These are phyloP conservation scores for Papilio aristodemus DNA, from an alignment of 1,140 invertebrate genomes.

Conservation along the genomic window DNA sequence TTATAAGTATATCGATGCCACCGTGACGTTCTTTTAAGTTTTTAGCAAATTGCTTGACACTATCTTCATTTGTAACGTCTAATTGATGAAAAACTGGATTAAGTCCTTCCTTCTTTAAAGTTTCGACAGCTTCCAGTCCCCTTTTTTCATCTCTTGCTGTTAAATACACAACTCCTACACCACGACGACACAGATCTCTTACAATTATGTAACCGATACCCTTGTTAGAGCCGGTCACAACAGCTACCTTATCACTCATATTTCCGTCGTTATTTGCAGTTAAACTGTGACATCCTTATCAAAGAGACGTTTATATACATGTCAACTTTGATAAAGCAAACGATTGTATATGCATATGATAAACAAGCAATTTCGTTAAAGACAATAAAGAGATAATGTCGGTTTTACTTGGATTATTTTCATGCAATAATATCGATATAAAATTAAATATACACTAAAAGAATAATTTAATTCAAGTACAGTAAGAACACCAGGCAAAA, in stretches of 20 bases:
- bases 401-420: too few relatives aligned
- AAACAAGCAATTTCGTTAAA: neutral
- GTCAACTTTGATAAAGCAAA: neutral
- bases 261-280: constrained; percentile 18
- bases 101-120: constrained; percentile 72
- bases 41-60: constrained; percentile 80
- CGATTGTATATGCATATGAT: neutral
- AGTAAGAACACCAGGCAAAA: too few relatives aligned
- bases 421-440: too few relatives aligned
- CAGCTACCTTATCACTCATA: constrained; percentile 64
- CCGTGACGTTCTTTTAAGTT: constrained; percentile 83
- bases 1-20: constrained; percentile 89
- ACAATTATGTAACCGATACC: constrained; percentile 87
- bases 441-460: too few relatives aligned
- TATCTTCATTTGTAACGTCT: constrained; percentile 82
- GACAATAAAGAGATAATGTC: neutral
- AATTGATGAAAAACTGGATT: constrained; percentile 82
- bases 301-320: constrained; percentile 10
- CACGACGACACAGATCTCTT: constrained; percentile 81
- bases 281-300: neutral
- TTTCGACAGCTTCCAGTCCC: constrained; percentile 80
- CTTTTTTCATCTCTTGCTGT: constrained; percentile 81
- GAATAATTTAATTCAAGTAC: too few relatives aligned
- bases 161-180: constrained; percentile 82
- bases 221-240: constrained; percentile 87